Percentiles rank a stretch among this genome's conserved stretches.
phyloP scores from a whole-genome alignment of 2,888 invertebrate genomes.

The Drosophila mercatorum region DNA sequence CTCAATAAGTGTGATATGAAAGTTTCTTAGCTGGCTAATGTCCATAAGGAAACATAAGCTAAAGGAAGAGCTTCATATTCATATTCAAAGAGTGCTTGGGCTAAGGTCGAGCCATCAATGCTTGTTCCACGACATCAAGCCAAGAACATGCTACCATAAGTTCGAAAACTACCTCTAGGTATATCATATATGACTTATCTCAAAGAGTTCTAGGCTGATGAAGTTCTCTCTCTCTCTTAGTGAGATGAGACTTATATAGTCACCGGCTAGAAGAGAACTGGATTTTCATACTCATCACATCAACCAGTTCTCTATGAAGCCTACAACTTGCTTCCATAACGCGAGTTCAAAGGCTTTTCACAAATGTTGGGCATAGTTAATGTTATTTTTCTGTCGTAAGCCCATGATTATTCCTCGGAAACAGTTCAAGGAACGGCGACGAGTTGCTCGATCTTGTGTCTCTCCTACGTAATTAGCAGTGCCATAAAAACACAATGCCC shows the following conservation, averaged over 20 bases:
- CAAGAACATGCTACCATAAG: too few relatives aligned
- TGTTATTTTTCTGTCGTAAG: background rate
- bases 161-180: too few relatives aligned
- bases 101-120: too few relatives aligned
- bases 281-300: background rate
- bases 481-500: conserved; percentile 60
- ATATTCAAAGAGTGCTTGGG: too few relatives aligned
- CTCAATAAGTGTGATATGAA: too few relatives aligned
- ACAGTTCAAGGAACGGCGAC: conserved; percentile 14
- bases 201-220: too few relatives aligned
- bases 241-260: background rate
- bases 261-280: background rate
- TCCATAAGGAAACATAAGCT: too few relatives aligned
- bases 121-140: background rate
- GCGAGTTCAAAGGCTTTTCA: conserved; percentile 1
- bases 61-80: too few relatives aligned
- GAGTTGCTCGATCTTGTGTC: conserved; percentile 10
- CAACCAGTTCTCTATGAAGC: too few relatives aligned
- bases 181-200: too few relatives aligned
- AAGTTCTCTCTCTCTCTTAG: too few relatives aligned
- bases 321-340: background rate
- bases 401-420: conserved; percentile 35
- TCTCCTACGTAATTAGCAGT: conserved; percentile 62
- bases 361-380: background rate
- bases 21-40: too few relatives aligned